Conservation (phyloP, 1,140 invertebrate species). For the Drosophila elegans region DNA sequence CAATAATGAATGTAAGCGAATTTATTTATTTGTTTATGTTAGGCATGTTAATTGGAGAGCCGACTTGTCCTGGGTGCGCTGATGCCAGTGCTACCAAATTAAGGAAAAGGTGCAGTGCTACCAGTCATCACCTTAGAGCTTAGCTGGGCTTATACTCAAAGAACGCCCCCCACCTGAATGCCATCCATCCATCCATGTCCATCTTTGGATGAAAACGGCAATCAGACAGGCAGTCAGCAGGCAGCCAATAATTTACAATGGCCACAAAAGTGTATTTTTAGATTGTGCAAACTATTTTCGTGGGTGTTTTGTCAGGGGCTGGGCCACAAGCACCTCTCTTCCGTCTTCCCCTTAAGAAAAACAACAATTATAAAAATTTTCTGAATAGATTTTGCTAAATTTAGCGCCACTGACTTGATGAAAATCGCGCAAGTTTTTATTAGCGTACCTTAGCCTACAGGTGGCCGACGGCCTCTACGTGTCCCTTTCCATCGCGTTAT, state of each 20-base stretch:
- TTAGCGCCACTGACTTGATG: constrained; percentile 46
- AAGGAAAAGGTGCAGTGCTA: constrained; percentile 67
- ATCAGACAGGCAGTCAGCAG: constrained; percentile 33
- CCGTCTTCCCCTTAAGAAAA: constrained; percentile 28
- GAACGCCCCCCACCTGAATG: constrained; percentile 17
- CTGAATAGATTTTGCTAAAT: constrained; percentile 62
- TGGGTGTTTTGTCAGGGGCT: constrained; percentile 64
- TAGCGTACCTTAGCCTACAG: constrained; percentile 63
- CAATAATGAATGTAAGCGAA: constrained; percentile 33
- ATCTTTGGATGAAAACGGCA: constrained; percentile 57
- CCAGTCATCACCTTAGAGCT: constrained; percentile 41
- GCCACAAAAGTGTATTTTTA: constrained; percentile 50
- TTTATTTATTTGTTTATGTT: constrained; percentile 7
- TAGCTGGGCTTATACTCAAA: constrained; percentile 15
- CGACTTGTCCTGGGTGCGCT: constrained; percentile 45
- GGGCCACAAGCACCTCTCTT: constrained; percentile 34
- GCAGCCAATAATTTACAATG: constrained; percentile 49
- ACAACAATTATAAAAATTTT: constrained; percentile 36
- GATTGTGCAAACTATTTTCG: constrained; percentile 43
- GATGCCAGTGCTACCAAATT: constrained; percentile 45
- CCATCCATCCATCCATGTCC: constrained; percentile 50
- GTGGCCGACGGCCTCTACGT: constrained; percentile 41
- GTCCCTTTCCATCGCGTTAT: constrained; percentile 6
- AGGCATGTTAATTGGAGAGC: constrained; percentile 55
- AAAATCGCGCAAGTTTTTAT: constrained; percentile 34